phyloP scores from a whole-genome alignment of 64 coral and sea anemone genomes.

The Trachythela sp. region DNA sequence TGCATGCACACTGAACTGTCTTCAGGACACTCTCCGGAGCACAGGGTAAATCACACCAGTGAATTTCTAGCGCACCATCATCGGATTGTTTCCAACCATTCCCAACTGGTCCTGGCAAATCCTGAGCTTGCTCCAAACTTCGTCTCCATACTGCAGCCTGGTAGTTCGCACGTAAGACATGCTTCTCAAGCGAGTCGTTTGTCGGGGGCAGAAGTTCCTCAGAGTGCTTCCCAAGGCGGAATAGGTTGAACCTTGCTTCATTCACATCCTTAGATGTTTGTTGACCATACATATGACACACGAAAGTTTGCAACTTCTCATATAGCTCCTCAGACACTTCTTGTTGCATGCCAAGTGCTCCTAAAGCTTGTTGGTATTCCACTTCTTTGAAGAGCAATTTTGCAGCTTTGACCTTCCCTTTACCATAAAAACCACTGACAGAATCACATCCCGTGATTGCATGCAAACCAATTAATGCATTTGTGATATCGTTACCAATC shows the following conservation, averaged over 20 bases:
- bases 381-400: not conserved
- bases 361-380: not conserved
- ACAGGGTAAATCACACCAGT: not conserved
- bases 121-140: not conserved
- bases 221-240: not conserved
- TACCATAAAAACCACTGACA: conserved; percentile 13
- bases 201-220: not conserved
- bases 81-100: not conserved
- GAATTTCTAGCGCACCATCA: not conserved
- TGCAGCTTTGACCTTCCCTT: conserved; percentile 15
- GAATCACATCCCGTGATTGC: not conserved
- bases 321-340: not conserved
- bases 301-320: not conserved
- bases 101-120: not conserved
- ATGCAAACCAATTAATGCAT: not conserved
- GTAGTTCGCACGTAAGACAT: conserved; percentile 4
- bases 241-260: conserved; percentile 8
- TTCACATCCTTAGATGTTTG: not conserved
- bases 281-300: conserved; percentile 22
- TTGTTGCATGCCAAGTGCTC: not conserved
- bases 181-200: not conserved
- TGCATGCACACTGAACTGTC: too few relatives aligned
- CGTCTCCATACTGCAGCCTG: conserved; percentile 22
- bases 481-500: not conserved
- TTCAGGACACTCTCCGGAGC: too few relatives aligned